Evolutionary conservation across 1,140 invertebrate genomes (phyloP).

Genomic region (Arctopsyche grandis): DNA sequence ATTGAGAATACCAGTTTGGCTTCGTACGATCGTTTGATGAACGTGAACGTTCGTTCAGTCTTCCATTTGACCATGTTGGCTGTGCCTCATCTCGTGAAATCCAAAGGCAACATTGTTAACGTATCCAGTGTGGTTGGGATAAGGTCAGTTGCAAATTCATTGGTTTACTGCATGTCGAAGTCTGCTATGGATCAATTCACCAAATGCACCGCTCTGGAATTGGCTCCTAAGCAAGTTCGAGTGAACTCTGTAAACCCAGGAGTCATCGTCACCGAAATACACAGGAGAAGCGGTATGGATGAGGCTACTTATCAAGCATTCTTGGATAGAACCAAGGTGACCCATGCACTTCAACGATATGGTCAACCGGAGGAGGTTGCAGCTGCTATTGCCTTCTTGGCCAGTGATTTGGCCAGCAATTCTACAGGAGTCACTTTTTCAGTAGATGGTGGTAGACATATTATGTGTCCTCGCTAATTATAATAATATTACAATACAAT

Average conservation of each 20-base stretch:
- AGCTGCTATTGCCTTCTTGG: conserved; percentile 82
- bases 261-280: conserved; percentile 79
- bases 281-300: conserved; percentile 77
- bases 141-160: conserved; percentile 77
- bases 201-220: conserved; percentile 81
- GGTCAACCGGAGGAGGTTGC: conserved; percentile 83
- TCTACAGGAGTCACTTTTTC: conserved; percentile 83
- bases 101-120: conserved; percentile 89
- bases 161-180: conserved; percentile 91
- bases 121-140: conserved; percentile 90
- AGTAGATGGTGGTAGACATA: conserved; percentile 85
- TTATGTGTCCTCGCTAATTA: conserved; percentile 77
- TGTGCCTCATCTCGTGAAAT: conserved; percentile 82
- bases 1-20: conserved; percentile 86
- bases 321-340: conserved; percentile 76
- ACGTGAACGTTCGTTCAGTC: conserved; percentile 84
- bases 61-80: conserved; percentile 87
- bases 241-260: conserved; percentile 91
- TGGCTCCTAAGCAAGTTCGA: conserved; percentile 82
- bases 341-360: conserved; percentile 83
- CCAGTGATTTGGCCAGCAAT: conserved; percentile 81
- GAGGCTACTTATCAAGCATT: conserved; percentile 79
- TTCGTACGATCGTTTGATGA: conserved; percentile 86
- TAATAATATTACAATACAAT: neutral
- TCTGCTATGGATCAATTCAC: conserved; percentile 91